Base-by-base conservation (phyloP, 2,797 vertebrate genomes). In the Takifugu ocellatus region DNA sequence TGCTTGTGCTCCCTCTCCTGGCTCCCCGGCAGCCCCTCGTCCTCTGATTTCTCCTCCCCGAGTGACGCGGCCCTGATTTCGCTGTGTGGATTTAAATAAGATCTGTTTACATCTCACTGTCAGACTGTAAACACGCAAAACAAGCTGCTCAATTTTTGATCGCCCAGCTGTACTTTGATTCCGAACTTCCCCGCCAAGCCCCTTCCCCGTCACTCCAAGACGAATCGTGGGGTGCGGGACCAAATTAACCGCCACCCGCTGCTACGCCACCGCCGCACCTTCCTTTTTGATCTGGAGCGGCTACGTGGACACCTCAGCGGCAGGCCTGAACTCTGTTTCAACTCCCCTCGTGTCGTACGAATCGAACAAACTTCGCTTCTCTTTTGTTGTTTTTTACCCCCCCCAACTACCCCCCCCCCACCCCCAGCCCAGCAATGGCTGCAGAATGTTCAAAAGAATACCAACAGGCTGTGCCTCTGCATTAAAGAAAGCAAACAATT, bases 401-500 rank as follows among this genome's bases (percentile, higher is more conserved):
- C 70, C 70, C 66, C 66, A 49, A 72, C 75, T 69, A 71, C 81
- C 77, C 67, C 71, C 44, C 43, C 16, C 72, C 73, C n/a, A n/a
- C 67, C 70, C 74, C 66, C 68, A 51, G 75, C 75, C 71, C 74
- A 82, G 78, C 70, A 72, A 74, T 50, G 55, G 78, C 78, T 87
- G 82, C 63, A 68, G 54, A 67, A 80, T n/a, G 85, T 85, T 89
- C 87, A 87, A 84, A 88, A 75, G 78, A 81, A 86, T 75, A 87
- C 61, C 81, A 84, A 75, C 81, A 83, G 66, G 79, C 54, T 84
- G 84, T 83, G 80, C 76, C 70, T 85, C 70, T 49, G 65, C 70
- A 82, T 82, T 87, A 81, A 82, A 86, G 74, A 84, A 81, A 86
- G 72, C 83, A 88, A 89, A 87, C 79, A 85, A 86, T 68, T 66